These are phyloP conservation scores for Mellilla xanthometata DNA, from an alignment of 2,888 invertebrate species.

Conservation along the genomic window DNA sequence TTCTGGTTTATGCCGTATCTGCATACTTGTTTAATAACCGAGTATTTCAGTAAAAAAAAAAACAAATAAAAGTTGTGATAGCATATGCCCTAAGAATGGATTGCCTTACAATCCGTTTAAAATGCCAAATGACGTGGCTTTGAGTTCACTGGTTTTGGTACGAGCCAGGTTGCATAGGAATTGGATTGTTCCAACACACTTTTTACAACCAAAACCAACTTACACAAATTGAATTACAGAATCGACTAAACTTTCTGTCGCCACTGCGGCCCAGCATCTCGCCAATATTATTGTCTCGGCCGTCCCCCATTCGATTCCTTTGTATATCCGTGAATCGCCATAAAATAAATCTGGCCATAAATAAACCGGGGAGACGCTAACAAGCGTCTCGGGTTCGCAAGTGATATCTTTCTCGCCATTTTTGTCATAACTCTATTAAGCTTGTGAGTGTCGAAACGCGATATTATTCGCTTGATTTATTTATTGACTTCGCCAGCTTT, in stretches of 20 bases:
- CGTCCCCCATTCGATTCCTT: conserved; percentile 56
- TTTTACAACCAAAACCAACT: neutral
- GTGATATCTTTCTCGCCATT: conserved; percentile 80
- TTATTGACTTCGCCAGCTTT: conserved; percentile 35
- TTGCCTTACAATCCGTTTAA: no score
- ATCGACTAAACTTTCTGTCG: neutral
- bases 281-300: conserved; percentile 53
- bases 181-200: no score
- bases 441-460: conserved; percentile 72
- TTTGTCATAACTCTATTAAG: conserved; percentile 80
- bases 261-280: conserved; percentile 25
- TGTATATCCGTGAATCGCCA: conserved; percentile 64
- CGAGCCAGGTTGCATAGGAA: no score
- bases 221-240: neutral
- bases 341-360: conserved; percentile 83
- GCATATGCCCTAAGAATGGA: no score
- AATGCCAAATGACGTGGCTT: no score
- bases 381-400: conserved; percentile 81
- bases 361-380: conserved; percentile 78
- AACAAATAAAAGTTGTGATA: no score
- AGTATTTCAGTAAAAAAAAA: no score
- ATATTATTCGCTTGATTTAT: conserved; percentile 67
- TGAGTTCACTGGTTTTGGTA: no score
- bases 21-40: no score
- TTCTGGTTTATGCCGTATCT: no score